phyloP scores from a whole-genome alignment of 2,113 vertebrate genomes.

The Gambusia holbrooki region DNA sequence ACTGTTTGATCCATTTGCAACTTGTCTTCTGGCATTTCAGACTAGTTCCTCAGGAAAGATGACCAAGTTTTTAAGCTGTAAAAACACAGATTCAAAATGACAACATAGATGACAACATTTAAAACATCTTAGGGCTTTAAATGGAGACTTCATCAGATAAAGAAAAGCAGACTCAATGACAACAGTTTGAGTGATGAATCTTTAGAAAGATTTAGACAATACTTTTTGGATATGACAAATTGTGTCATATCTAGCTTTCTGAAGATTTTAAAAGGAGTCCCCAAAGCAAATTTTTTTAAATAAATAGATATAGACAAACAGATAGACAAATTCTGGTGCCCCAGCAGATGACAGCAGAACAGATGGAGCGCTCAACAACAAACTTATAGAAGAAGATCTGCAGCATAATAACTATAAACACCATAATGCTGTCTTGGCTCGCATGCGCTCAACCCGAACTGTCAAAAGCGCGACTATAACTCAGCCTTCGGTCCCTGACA shows the following conservation, averaged over 20 bases:
- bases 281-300: not conserved
- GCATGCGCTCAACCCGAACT: no score
- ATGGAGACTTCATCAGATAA: not conserved
- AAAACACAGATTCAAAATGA: not conserved
- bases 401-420: no score
- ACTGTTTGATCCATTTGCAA: no score
- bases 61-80: not conserved
- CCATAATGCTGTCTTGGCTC: no score
- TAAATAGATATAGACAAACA: no score
- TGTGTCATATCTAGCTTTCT: not conserved
- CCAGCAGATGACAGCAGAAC: no score
- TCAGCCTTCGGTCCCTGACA: no score
- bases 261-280: not conserved
- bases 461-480: no score
- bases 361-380: no score
- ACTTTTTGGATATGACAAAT: not conserved
- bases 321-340: no score
- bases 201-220: not conserved
- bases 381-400: no score
- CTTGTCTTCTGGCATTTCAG: not conserved
- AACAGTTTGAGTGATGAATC: not conserved
- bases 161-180: not conserved
- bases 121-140: not conserved
- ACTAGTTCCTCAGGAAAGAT: not conserved
- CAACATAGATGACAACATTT: not conserved